These are phyloP conservation scores for Argynnis bischoffii DNA, from an alignment of 2,888 invertebrate genomes.

Conservation along the genomic window DNA sequence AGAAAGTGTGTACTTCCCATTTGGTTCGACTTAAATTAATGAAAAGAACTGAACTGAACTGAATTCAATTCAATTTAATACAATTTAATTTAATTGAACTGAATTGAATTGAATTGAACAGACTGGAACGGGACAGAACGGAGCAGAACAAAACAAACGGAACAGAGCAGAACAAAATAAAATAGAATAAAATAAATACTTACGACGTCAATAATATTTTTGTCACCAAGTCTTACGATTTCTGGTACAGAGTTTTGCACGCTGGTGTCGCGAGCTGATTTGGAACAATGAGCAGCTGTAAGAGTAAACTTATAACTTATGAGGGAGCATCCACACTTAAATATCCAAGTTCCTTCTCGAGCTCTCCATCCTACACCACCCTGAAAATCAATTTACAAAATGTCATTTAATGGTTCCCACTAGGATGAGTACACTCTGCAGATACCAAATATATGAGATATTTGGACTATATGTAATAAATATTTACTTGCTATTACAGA, in stretches of 20 bases:
- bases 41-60: no score
- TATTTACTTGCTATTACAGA: no score
- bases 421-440: not conserved
- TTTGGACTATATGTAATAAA: no score
- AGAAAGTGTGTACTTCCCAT: no score
- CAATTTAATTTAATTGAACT: no score
- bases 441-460: not conserved
- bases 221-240: slow-evolving; percentile 52
- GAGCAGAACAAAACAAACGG: no score
- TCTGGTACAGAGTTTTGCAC: slow-evolving; percentile 46
- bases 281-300: slow-evolving; percentile 85
- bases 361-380: slow-evolving; percentile 53
- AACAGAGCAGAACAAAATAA: no score
- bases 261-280: slow-evolving; percentile 40
- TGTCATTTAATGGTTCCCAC: not conserved
- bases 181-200: not conserved
- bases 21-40: no score
- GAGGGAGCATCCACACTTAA: slow-evolving; percentile 84
- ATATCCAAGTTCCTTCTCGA: slow-evolving; percentile 45
- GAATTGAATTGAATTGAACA: no score
- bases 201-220: slow-evolving; percentile 38
- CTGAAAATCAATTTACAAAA: slow-evolving; percentile 37
- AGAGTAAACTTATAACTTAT: slow-evolving; percentile 83
- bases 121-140: no score
- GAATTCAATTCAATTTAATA: no score